phyloP scores from a whole-genome alignment of 2,888 invertebrate genomes.

The Drosophila birchii region DNA sequence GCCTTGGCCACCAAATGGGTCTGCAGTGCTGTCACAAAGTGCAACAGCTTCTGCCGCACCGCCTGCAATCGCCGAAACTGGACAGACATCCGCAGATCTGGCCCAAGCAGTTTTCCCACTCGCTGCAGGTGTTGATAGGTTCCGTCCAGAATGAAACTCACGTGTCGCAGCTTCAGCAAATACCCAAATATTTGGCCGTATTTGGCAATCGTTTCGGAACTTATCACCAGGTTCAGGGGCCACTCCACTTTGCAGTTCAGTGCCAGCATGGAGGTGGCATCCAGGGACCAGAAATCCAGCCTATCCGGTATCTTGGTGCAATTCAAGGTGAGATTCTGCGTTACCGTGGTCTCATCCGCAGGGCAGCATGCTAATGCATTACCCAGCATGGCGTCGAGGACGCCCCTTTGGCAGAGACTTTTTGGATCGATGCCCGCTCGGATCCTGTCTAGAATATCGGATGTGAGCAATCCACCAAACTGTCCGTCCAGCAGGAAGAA shows the following conservation, averaged over 20 bases:
- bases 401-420: slow-evolving; percentile 89
- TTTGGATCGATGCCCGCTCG: slow-evolving; percentile 88
- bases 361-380: slow-evolving; percentile 89
- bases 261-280: slow-evolving; percentile 88
- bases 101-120: slow-evolving; percentile 86
- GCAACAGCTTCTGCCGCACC: slow-evolving; percentile 90
- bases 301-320: slow-evolving; percentile 86
- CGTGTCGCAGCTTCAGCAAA: slow-evolving; percentile 90
- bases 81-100: slow-evolving; percentile 86
- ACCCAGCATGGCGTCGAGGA: slow-evolving; percentile 89
- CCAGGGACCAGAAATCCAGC: slow-evolving; percentile 88
- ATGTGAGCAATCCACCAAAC: slow-evolving; percentile 90
- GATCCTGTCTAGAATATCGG: slow-evolving; percentile 88
- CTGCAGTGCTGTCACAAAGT: slow-evolving; percentile 90
- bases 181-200: slow-evolving; percentile 92
- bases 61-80: slow-evolving; percentile 90
- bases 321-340: slow-evolving; percentile 86
- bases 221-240: slow-evolving; percentile 92
- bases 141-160: slow-evolving; percentile 91
- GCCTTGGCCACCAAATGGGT: slow-evolving; percentile 92
- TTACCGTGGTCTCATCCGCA: slow-evolving; percentile 75
- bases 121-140: slow-evolving; percentile 89
- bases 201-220: slow-evolving; percentile 88
- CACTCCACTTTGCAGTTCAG: slow-evolving; percentile 90
- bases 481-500: slow-evolving; percentile 93